phyloP scores from a whole-genome alignment of 2,113 vertebrate genomes.

The Pogona vitticeps region DNA sequence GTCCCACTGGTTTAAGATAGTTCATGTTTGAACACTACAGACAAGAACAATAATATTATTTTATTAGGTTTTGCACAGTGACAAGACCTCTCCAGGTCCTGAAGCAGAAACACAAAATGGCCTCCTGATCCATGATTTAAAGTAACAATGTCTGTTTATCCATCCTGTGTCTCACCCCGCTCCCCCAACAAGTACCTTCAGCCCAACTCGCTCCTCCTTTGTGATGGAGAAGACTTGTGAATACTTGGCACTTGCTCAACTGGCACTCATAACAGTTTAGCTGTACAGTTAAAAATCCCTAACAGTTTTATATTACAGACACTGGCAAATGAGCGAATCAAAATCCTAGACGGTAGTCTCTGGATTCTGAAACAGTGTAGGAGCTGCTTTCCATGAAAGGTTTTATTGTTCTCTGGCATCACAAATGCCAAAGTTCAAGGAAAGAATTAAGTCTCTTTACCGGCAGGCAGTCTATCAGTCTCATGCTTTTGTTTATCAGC shows the following conservation, averaged over 20 bases:
- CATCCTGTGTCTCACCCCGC: background rate
- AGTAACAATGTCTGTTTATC: background rate
- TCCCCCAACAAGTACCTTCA: background rate
- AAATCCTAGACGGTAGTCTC: background rate
- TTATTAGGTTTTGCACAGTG: background rate
- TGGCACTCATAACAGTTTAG: background rate
- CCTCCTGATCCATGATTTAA: background rate
- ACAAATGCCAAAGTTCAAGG: background rate
- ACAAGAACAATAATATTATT: no score
- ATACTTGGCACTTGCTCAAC: background rate
- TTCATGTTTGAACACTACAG: no score
- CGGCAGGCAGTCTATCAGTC: background rate
- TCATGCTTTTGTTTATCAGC: background rate
- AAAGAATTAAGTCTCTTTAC: background rate
- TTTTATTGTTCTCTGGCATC: background rate
- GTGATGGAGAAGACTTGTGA: background rate
- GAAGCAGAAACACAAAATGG: background rate
- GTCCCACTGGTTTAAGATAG: no score
- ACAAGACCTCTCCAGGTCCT: background rate
- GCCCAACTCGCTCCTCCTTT: background rate
- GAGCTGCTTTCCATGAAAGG: background rate
- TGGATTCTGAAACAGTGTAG: background rate
- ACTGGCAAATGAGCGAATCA: background rate
- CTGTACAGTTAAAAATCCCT: background rate
- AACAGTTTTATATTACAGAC: background rate